Evolutionary conservation across 23 tunicate genomes (phyloP), one percentile per base, ranked within the genome.

Genomic region (Styela clava): DNA sequence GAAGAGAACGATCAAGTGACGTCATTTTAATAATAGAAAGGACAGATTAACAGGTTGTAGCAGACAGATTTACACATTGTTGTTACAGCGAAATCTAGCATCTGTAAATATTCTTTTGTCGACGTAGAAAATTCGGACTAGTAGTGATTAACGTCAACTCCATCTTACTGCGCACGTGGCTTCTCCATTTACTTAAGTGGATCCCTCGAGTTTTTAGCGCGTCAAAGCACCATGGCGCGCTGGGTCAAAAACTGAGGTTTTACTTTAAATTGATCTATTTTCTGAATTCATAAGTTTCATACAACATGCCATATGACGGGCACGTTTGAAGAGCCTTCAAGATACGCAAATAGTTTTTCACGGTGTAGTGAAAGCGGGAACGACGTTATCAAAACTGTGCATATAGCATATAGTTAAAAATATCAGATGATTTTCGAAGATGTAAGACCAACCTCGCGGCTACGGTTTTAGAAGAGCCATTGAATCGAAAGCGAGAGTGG

Each of bases 261-360:
- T 44, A 12, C 12, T 44, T 12, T 44, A n/a, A n/a, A n/a, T n/a
- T n/a, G n/a, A n/a, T n/a, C 56, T 5, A 5, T 44, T 5, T 44
- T 44, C 56, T 44, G 56, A 44, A 44, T 44, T 44, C 56, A 44
- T 44, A 44, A 44, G 56, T 44, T 44, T 44, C 12, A 44, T 44
- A 44, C 56, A 12, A 44, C 56, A 44, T 29, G 71, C 71, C 71
- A 27, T 67, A 67, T 67, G 31, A 67, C 30, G 71, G 31, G 31
- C 71, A 67, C 71, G 31, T 35, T 44, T 25, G 63, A 76, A 76
- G 29, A 28, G 28, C 31, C 31, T 76, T 76, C 27, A 76, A 44
- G 81, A 21, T 31, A 76, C 31, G 81, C 81, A 76, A 76, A 76
- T 76, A 33, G 68, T 56, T 76, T 25, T n/a, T 52, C 35, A 44